Percentiles rank a stretch among this genome's conserved stretches.
Evolutionary conservation across 2,888 invertebrate species (phyloP).

Genomic region (Melieria picta): DNA sequence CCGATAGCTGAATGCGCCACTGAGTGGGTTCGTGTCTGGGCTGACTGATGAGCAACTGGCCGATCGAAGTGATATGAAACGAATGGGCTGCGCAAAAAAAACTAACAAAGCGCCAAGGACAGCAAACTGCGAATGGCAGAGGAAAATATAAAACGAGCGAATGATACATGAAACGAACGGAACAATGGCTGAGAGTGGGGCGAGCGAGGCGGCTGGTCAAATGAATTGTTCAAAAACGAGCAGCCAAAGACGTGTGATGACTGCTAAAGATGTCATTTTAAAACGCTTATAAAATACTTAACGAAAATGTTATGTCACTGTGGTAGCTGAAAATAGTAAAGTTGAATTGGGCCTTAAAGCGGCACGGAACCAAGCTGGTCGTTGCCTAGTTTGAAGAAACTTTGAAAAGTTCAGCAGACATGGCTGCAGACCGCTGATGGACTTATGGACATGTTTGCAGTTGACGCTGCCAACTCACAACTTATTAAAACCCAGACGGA

Average conservation of each 20-base stretch:
- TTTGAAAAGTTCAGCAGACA: no score
- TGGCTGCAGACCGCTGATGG: no score
- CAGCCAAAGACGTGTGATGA: conserved; percentile 28
- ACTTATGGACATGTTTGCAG: no score
- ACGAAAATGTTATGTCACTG: not conserved
- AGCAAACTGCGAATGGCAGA: not conserved
- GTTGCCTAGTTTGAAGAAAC: no score
- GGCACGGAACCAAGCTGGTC: no score
- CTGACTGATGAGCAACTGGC: conserved; percentile 12
- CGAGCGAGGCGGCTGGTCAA: not conserved
- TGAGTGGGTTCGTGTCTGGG: conserved; percentile 24
- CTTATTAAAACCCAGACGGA: no score
- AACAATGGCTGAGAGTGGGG: no score
- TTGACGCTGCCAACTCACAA: no score
- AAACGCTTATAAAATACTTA: conserved; percentile 16
- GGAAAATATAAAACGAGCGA: not conserved
- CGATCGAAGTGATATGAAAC: not conserved
- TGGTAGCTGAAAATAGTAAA: no score
- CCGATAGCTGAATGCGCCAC: conserved; percentile 5
- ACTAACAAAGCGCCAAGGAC: not conserved
- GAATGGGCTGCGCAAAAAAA: not conserved
- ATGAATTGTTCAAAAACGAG: conserved; percentile 22
- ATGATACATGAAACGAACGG: no score
- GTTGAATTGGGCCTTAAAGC: no score
- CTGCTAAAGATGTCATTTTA: conserved; percentile 13